These are phyloP conservation scores for Propithecus deckenii DNA, from an alignment of 2,797 vertebrate genomes.

Conservation along the genomic window DNA sequence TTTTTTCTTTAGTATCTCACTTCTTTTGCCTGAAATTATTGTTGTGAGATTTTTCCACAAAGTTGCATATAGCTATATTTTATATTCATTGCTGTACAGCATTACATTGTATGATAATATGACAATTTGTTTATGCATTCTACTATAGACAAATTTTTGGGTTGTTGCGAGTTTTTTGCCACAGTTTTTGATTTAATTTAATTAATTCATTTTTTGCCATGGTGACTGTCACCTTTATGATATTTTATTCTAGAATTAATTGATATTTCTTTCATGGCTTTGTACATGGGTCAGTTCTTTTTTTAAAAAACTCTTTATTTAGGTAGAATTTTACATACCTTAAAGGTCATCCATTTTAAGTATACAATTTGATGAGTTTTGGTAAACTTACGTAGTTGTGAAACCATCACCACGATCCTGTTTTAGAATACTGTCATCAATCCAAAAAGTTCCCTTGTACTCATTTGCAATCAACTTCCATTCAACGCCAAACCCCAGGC, in stretches of 20 bases:
- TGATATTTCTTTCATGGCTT: neutral
- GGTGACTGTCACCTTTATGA: neutral
- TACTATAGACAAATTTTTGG: neutral
- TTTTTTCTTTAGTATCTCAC: constrained; percentile 24
- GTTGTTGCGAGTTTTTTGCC: neutral
- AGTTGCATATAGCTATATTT: neutral
- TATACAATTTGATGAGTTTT: neutral
- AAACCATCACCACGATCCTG: neutral
- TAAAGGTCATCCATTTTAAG: neutral
- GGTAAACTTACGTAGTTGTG: neutral
- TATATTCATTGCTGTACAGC: neutral
- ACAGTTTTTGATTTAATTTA: neutral
- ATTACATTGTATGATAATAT: neutral
- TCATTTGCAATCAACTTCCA: neutral
- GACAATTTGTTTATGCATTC: neutral
- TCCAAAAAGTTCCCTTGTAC: neutral
- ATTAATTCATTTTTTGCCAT: neutral
- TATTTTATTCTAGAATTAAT: neutral
- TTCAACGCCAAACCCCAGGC: neutral
- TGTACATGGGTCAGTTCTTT: neutral
- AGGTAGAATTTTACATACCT: neutral
- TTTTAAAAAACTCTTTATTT: neutral
- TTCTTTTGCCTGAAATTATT: neutral
- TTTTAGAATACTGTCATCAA: neutral
- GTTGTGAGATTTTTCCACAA: neutral